Conservation (phyloP, 2,888 invertebrate species). For the Eueremaeus valkanovi region DNA sequence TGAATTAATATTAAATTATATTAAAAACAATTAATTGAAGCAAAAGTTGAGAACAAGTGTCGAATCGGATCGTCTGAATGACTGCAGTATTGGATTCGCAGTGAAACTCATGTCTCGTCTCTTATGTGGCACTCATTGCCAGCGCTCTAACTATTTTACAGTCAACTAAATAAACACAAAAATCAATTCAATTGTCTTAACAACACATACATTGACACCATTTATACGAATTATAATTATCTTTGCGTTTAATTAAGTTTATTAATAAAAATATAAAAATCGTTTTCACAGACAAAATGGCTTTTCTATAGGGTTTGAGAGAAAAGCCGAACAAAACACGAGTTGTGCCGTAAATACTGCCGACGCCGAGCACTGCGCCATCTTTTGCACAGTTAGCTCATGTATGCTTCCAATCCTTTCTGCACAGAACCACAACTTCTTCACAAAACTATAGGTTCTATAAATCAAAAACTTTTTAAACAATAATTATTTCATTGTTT, state of each 20-base stretch:
- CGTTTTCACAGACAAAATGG: constrained; percentile 5
- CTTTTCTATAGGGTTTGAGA: not conserved
- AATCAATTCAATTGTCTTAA: no score
- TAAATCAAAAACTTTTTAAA: no score
- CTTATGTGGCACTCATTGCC: not conserved
- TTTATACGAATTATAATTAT: no score
- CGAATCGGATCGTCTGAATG: not conserved
- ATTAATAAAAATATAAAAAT: no score
- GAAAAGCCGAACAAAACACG: constrained; percentile 31
- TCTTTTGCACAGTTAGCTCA: not conserved
- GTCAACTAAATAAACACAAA: no score
- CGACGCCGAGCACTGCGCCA: not conserved
- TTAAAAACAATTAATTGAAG: not conserved
- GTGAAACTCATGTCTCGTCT: not conserved
- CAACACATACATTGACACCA: not conserved
- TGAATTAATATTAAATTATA: not conserved
- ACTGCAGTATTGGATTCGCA: not conserved
- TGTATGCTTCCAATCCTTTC: not conserved
- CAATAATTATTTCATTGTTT: no score
- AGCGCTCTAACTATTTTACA: no score
- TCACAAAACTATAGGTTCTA: no score
- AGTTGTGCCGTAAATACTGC: constrained; percentile 5
- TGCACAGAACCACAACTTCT: no score
- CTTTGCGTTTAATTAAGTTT: no score
- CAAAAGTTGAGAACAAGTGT: not conserved